Evolutionary conservation across 2,113 vertebrate species (phyloP), one percentile per base, ranked within the genome.

Genomic region (Forbesichthys papilliferus): DNA sequence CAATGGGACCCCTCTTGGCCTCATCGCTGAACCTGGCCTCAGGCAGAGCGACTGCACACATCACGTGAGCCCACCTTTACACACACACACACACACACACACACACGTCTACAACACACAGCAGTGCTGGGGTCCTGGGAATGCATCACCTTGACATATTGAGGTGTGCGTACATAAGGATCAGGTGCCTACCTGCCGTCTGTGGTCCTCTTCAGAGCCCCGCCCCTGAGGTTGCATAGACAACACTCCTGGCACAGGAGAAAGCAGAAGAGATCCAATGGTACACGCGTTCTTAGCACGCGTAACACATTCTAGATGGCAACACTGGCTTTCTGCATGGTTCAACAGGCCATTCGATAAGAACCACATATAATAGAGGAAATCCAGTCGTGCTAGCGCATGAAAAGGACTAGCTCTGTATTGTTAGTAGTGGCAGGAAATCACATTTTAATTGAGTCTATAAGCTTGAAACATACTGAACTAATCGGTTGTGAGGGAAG

Each of bases 221-320:
- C 98, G 52, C 97, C 98, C 92, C 96, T 92, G 85, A 99, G 92
- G 91, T 95, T 99, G 91, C 98, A 99, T 11, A 99, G 94, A 90
- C 95, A 97, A 85, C 97, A 99, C 78, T 98, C 96, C 97, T 99
- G 84, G 36, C 77, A 77, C 61, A 20, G 59, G 64, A 63, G 13
- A 76, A 75, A 81, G 11, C 77, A 4, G 51, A 13, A 46, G 18
- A 57, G 1, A 9, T 20, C 3, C 6, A 56, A 13, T 42, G 36
- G 4, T 42, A 42, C 36, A 42, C 1, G 36, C 36, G 36, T 42
- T 42, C 36, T 8, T 6, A 42, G 36, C 36, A 42, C 36, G 7
- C 0, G 36, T 42, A 42, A 42, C 36, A 6, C 7, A 42, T 42
- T 42, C 36, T 42, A 42, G 36, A 42, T 8, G 7, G 5, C 36